These are phyloP conservation scores for Chaetodon trifascialis DNA, from an alignment of 2,113 vertebrate species.

Conservation along the genomic window DNA sequence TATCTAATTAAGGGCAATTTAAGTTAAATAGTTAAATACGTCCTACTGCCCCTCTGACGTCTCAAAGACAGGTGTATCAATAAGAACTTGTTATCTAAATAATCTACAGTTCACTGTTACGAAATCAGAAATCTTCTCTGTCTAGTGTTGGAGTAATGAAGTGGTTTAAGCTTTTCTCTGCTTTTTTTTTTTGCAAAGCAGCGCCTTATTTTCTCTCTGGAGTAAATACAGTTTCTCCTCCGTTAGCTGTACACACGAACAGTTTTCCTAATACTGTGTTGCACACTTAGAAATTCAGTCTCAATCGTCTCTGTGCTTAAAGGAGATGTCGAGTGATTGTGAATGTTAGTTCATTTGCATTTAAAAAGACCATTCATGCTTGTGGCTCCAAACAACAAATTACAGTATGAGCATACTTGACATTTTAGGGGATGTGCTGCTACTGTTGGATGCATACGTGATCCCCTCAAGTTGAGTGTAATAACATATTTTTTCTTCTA, in stretches of 20 bases:
- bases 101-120: not conserved
- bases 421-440: not conserved
- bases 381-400: not conserved
- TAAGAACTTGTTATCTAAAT: not conserved
- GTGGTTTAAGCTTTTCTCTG: not conserved
- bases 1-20: constrained; percentile 28
- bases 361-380: not conserved
- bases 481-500: no score
- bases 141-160: not conserved
- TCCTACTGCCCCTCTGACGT: not conserved
- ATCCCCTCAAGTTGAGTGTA: no score
- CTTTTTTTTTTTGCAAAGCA: not conserved
- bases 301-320: no score
- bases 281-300: not conserved
- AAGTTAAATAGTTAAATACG: not conserved
- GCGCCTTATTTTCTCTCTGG: not conserved
- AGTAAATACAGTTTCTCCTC: not conserved
- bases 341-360: not conserved
- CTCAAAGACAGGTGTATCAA: not conserved
- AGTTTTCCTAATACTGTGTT: not conserved
- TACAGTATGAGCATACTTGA: not conserved
- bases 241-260: not conserved
- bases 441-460: no score
- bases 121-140: not conserved
- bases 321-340: no score